These are phyloP conservation scores for Euura lappo DNA, from an alignment of 1,140 invertebrate species.

Conservation along the genomic window DNA sequence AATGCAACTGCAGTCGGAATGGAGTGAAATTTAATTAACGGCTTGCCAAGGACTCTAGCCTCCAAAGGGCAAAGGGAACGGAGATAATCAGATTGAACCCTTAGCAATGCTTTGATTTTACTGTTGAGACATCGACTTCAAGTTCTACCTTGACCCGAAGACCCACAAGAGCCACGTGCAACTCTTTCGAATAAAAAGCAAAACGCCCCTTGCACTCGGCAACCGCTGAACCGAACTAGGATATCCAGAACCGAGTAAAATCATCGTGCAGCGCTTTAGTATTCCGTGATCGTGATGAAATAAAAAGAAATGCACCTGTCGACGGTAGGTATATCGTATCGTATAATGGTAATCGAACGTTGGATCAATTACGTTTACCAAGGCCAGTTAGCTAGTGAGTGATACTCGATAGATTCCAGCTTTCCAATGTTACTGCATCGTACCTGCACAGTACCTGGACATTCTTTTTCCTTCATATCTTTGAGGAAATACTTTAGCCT, in stretches of 20 bases:
- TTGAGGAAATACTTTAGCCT: too few relatives aligned
- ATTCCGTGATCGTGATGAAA: too few relatives aligned
- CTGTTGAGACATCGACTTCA: background rate
- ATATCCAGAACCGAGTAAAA: too few relatives aligned
- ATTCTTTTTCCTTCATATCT: too few relatives aligned
- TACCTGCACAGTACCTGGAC: too few relatives aligned
- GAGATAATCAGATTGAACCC: background rate
- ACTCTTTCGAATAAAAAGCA: background rate
- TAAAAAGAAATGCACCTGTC: background rate
- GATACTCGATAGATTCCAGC: conserved; percentile 6
- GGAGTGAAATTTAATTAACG: too few relatives aligned
- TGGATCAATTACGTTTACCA: background rate
- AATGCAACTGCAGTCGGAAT: too few relatives aligned
- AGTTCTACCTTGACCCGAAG: conserved; percentile 1
- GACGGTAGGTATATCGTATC: background rate
- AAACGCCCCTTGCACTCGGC: too few relatives aligned
- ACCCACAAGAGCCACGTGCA: background rate
- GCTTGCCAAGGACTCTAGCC: background rate
- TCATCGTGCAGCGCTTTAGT: too few relatives aligned
- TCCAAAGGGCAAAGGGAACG: background rate
- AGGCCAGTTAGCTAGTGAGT: background rate
- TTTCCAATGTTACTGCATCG: background rate
- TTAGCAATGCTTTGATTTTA: background rate
- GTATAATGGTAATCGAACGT: background rate
- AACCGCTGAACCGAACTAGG: too few relatives aligned